Base-by-base conservation (phyloP, 1,140 invertebrate species). In the Heliconius hermathena region DNA sequence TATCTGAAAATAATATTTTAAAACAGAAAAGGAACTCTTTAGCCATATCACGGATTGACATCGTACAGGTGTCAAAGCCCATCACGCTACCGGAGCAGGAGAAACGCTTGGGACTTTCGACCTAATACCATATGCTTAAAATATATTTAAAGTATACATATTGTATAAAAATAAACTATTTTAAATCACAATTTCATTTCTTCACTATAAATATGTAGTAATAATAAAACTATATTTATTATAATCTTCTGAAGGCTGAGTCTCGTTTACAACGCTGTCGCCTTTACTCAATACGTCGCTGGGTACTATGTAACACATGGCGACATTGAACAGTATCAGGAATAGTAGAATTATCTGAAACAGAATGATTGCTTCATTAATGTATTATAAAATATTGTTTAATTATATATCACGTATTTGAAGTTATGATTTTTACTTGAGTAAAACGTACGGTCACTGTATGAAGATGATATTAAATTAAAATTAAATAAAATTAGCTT, bases 181-280 rank as follows among this genome's bases (percentile, higher is more conserved):
- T 60, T 9, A 60, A 26, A 13, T 46, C 6, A 18, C 46, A 74
- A 18, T 60, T 22, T 26, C 54, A 60, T 60, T 60, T 60, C 8
- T 60, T 33, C 46, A 33, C 80, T 90, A 92, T 88, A 92, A 88
- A 81, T 91, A 90, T 8, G 92, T 93, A 0, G 91, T 93, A 73
- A 93, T 92, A 33, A 93, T 73, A 78, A 87, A 93, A 77, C 85
- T 93, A 33, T 93, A 93, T 84, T 91, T 93, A 29, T 76, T 87
- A 70, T 93, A 93, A 73, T 93, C 91, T 4, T 91, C 88, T 2
- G 92, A 89, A 26, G 71, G 26, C 74, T 84, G 79, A 81, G 77
- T 86, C 22, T 20, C 71, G 57, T 76, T 78, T 71, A 22, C 22
- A n/a, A 16, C 29, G 70, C 26, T 71, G 1, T n/a, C 36, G 33